Conservation (phyloP, 2,888 invertebrate genomes). For the Papilio demoleus region DNA sequence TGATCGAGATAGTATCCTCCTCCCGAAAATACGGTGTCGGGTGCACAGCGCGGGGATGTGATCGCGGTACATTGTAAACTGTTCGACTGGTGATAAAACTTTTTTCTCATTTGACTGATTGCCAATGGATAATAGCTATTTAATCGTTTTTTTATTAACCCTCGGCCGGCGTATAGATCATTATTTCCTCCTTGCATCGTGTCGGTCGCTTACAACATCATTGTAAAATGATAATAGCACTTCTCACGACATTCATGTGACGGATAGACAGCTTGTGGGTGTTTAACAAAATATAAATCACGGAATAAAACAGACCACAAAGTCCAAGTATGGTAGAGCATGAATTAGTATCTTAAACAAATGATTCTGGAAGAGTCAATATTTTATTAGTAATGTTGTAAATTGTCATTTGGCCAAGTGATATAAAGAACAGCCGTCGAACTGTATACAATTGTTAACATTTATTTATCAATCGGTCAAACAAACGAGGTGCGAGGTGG, state of each 20-base stretch:
- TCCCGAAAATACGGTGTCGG: slow-evolving; percentile 23
- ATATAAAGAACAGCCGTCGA: background rate
- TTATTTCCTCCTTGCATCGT: slow-evolving; percentile 29
- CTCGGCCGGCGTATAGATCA: background rate
- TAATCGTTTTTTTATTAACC: slow-evolving; percentile 53
- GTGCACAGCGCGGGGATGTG: slow-evolving; percentile 27
- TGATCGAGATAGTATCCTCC: slow-evolving; percentile 42
- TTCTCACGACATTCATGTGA: background rate
- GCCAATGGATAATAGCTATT: slow-evolving; percentile 56
- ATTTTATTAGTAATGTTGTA: background rate
- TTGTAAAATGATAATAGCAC: slow-evolving; percentile 7
- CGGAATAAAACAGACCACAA: background rate
- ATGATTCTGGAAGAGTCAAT: background rate
- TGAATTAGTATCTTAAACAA: background rate
- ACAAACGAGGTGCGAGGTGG: slow-evolving; percentile 35
- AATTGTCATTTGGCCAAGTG: background rate
- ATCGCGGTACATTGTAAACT: slow-evolving; percentile 24
- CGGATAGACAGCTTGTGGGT: background rate
- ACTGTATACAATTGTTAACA: slow-evolving; percentile 43
- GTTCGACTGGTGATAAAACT: slow-evolving; percentile 25
- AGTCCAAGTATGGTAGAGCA: background rate
- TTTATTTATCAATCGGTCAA: slow-evolving; percentile 37
- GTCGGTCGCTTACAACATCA: slow-evolving; percentile 18
- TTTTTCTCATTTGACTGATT: slow-evolving; percentile 44
- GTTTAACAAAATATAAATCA: background rate